Conservation (phyloP, 2,113 vertebrate genomes). For the Lycaon pictus region DNA sequence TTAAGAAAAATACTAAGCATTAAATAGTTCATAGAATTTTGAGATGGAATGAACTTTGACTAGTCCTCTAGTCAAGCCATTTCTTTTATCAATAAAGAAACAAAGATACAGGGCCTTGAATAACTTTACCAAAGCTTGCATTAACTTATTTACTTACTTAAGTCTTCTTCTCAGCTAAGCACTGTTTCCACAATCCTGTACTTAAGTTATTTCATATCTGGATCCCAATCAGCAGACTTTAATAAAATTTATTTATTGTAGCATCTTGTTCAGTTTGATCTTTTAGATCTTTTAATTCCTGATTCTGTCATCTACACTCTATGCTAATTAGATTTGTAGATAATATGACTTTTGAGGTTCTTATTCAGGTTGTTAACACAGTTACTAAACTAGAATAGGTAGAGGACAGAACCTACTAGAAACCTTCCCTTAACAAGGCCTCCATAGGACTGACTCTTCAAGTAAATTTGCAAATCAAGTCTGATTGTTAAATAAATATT, state of each 20-base stretch:
- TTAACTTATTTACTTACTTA: not conserved
- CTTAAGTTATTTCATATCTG: not conserved
- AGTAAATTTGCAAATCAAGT: conserved; percentile 12
- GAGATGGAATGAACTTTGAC: not conserved
- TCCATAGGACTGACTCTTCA: not conserved
- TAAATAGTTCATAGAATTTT: not conserved
- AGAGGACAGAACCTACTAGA: not conserved
- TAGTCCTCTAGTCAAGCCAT: not conserved
- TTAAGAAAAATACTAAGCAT: conserved; percentile 2
- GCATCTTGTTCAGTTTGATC: not conserved
- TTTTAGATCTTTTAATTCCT: not conserved
- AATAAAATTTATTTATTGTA: not conserved
- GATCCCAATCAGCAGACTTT: conserved; percentile 15
- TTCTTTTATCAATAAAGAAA: not conserved
- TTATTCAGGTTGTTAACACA: not conserved
- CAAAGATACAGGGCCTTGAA: not conserved
- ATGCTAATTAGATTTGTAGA: not conserved
- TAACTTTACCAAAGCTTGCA: not conserved
- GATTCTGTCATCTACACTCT: not conserved
- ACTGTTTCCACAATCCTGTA: not conserved
- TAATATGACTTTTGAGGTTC: not conserved
- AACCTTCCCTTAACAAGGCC: not conserved
- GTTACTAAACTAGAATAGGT: not conserved
- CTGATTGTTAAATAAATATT: not conserved
- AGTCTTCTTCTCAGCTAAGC: not conserved